Evolutionary conservation across 23 tunicate genomes (phyloP), one percentile per base, ranked within the genome.

Genomic region (Oikopleura dioica): DNA sequence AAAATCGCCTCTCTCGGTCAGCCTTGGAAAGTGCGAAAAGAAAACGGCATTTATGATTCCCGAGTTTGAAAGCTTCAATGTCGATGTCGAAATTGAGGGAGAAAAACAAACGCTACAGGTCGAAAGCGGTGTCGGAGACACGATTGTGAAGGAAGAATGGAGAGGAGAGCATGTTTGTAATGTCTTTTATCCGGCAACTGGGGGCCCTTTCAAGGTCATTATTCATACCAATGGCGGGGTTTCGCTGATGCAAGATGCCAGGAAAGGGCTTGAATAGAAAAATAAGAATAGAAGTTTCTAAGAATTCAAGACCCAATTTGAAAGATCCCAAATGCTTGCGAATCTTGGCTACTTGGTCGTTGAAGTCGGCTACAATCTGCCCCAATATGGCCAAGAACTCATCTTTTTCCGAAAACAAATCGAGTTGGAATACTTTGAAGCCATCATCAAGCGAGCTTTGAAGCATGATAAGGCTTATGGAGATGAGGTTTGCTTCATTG

Each of bases 181-280:
- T 63, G 2, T 63, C 4, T 63, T 63, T 28, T 63, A 63, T 63
- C 72, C 72, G 26, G 5, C 33, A 16, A 2, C 16, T 63, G 72
- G 72, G 33, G 2, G 5, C 33, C 29, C 4, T 12, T 2, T 2
- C 33, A 63, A 63, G 33, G 32, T 31, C 16, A 63, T 63, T 12
- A 63, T 63, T 63, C 72, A 63, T 28, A 2, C 26, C 16, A 63
- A 63, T 28, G 72, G 72, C 72, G 33, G 72, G 4, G 72, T 63
- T 5, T 31, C 72, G 26, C 72, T 63, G 16, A 2, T 63, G 5
- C 72, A 63, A 28, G 72, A 63, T 28, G 55, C 55, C 21, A 9
- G 55, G 21, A 16, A 21, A 9, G 21, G 21, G 55, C 16, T 44
- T 9, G 21, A 44, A 44, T 44, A 9, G 21, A 9, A 9, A 44